These are phyloP conservation scores for Saccostrea cuccullata DNA, from an alignment of 1,140 invertebrate species.

Conservation along the genomic window DNA sequence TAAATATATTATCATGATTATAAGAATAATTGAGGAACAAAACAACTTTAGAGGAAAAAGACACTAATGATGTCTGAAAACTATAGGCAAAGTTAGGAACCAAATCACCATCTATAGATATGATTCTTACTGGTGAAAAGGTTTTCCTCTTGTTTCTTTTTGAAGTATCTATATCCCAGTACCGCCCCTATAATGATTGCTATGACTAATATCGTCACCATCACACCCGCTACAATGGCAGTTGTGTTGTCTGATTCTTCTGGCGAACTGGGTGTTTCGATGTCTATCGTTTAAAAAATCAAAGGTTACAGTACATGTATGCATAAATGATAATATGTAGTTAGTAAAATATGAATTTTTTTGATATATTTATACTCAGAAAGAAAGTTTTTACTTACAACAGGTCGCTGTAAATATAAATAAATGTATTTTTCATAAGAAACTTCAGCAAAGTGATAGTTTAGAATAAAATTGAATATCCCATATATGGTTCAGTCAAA, in stretches of 20 bases:
- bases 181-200: background rate
- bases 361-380: too few species aligned
- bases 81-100: too few species aligned
- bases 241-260: background rate
- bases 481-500: too few species aligned
- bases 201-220: conserved; percentile 13
- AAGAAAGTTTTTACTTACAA: background rate
- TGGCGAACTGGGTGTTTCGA: background rate
- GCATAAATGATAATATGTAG: background rate
- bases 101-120: too few species aligned
- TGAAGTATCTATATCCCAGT: conserved; percentile 21
- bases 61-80: too few species aligned
- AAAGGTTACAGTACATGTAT: background rate
- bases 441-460: too few species aligned
- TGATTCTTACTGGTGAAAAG: background rate
- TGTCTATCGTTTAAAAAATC: background rate
- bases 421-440: too few species aligned
- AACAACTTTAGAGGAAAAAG: too few species aligned
- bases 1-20: too few species aligned
- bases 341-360: too few species aligned
- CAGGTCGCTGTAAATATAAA: background rate
- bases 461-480: too few species aligned
- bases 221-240: background rate
- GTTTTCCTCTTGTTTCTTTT: conserved; percentile 16
- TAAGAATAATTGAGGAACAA: too few species aligned